A percentile compares a stretch with the other conserved stretches of the same genome.
phyloP scores from a whole-genome alignment of 2,888 invertebrate genomes.

The Tetanocera ferruginea region DNA sequence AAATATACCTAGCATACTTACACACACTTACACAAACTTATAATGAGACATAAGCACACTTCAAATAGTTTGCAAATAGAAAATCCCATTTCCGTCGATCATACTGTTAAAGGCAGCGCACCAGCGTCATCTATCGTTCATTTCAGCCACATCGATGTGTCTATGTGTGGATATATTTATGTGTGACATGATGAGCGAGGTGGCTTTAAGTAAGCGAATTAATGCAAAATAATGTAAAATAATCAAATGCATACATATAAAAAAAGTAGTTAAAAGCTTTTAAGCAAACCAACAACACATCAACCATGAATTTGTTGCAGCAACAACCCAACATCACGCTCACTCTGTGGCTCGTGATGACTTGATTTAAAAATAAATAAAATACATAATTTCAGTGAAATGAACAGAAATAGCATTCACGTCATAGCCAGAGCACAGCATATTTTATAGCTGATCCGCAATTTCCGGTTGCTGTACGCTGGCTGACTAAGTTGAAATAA shows the following conservation, averaged over 20 bases:
- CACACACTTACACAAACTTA: not conserved
- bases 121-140: not conserved
- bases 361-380: constrained; percentile 1
- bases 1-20: constrained; percentile 51
- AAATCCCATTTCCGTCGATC: constrained; percentile 59
- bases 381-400: constrained; percentile 13
- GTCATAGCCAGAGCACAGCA: not conserved
- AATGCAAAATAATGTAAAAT: constrained; percentile 30
- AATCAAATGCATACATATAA: constrained; percentile 1
- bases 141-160: not conserved
- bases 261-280: not conserved
- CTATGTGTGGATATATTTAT: not conserved
- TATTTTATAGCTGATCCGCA: not conserved
- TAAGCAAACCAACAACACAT: too few relatives aligned
- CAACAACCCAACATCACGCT: not conserved
- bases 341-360: not conserved
- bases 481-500: not conserved
- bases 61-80: constrained; percentile 23
- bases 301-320: not conserved
- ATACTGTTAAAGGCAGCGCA: not conserved
- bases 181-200: not conserved
- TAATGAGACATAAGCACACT: constrained; percentile 43
- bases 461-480: not conserved
- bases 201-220: constrained; percentile 5
- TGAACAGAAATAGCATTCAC: constrained; percentile 1